phyloP scores from a whole-genome alignment of 2,113 vertebrate species.

The Prolemur simus region DNA sequence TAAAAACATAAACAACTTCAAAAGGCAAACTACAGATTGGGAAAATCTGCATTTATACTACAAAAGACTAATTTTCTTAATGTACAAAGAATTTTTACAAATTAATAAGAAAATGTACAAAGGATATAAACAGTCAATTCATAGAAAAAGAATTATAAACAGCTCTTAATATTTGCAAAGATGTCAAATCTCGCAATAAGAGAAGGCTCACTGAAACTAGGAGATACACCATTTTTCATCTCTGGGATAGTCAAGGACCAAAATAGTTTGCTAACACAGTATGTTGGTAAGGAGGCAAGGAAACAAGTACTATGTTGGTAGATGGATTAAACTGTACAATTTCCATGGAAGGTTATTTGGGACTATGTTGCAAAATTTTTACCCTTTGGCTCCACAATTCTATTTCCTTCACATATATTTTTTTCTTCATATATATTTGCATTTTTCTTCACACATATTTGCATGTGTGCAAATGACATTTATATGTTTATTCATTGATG shows the following conservation, averaged over 20 bases:
- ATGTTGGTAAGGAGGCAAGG: neutral
- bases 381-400: neutral
- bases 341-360: neutral
- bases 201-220: neutral
- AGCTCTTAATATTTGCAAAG: neutral
- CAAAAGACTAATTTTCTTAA: conserved; percentile 34
- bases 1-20: conserved; percentile 32
- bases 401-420: neutral
- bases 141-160: neutral
- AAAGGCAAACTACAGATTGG: neutral
- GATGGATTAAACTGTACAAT: neutral
- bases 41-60: neutral
- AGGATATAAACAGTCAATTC: neutral
- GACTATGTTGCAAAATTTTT: neutral
- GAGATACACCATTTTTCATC: neutral
- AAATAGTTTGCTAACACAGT: neutral
- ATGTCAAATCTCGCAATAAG: neutral
- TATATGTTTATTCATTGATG: neutral
- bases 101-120: conserved; percentile 33
- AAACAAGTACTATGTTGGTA: neutral
- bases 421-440: neutral
- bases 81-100: neutral
- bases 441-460: neutral
- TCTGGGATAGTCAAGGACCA: neutral
- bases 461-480: neutral